phyloP scores from a whole-genome alignment of 2,888 invertebrate species.

The Metalampra italica region DNA sequence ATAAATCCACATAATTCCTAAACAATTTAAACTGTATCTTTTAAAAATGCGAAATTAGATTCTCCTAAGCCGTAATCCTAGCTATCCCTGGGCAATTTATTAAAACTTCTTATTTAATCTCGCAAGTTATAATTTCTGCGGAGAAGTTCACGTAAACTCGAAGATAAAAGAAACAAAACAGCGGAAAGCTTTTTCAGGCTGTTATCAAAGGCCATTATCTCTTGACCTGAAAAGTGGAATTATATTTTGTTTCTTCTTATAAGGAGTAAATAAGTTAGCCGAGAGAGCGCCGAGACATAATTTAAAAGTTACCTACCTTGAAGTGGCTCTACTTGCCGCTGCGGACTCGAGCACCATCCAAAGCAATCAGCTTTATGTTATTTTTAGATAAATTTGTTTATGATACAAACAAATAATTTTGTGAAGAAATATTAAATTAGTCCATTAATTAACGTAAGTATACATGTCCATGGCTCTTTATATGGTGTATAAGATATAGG shows the following conservation, averaged over 20 bases:
- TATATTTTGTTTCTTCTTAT: constrained; percentile 74
- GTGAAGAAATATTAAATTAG: too few species aligned
- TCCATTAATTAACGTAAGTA: too few species aligned
- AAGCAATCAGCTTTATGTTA: constrained; percentile 1
- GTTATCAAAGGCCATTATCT: constrained; percentile 76
- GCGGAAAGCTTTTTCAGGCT: constrained; percentile 76
- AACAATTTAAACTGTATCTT: constrained; percentile 13
- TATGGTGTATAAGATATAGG: too few species aligned
- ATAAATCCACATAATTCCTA: constrained; percentile 12
- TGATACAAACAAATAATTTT: neutral
- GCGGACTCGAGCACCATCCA: constrained; percentile 30
- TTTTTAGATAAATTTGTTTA: constrained; percentile 1
- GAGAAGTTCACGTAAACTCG: constrained; percentile 67
- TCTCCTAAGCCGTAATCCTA: constrained; percentile 54
- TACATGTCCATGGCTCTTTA: too few species aligned
- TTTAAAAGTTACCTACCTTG: constrained; percentile 67
- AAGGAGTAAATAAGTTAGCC: constrained; percentile 71
- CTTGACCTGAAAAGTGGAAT: constrained; percentile 75
- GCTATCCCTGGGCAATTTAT: constrained; percentile 66
- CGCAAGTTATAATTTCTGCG: constrained; percentile 73
- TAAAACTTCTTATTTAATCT: constrained; percentile 75
- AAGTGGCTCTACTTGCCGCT: constrained; percentile 48
- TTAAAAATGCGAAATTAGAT: constrained; percentile 39
- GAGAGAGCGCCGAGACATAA: constrained; percentile 59
- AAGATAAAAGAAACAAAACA: constrained; percentile 76